Percentiles rank a stretch among this genome's conserved stretches.
phyloP scores from a whole-genome alignment of 2,797 vertebrate genomes.

The Chaetophractus vellerosus region DNA sequence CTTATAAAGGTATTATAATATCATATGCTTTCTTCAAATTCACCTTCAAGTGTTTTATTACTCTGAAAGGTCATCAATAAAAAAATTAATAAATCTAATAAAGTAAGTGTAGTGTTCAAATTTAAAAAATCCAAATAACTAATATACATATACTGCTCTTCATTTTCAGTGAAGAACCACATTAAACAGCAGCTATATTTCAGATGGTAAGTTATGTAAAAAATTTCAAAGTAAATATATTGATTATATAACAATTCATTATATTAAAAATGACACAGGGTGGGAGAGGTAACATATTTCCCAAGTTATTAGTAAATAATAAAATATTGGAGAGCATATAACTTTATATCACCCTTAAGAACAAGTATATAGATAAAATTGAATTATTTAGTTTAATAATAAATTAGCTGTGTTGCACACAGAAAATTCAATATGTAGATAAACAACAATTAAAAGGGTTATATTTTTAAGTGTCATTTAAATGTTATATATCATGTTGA shows the following conservation, averaged over 20 bases:
- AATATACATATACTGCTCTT: neutral
- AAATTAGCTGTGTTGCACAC: neutral
- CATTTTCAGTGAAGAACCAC: neutral
- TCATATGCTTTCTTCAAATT: neutral
- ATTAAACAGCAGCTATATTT: neutral
- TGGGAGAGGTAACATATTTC: neutral
- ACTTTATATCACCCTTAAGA: neutral
- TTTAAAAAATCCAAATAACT: neutral
- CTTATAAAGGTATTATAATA: neutral
- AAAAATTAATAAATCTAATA: neutral
- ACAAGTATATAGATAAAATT: neutral
- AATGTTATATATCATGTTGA: neutral
- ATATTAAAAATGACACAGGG: neutral
- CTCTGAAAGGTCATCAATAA: neutral
- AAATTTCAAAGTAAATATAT: neutral
- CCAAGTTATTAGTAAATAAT: neutral
- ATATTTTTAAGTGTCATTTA: neutral
- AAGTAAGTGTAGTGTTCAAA: neutral
- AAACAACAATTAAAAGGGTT: neutral
- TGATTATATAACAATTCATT: neutral
- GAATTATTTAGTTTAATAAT: constrained; percentile 1
- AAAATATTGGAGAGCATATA: neutral
- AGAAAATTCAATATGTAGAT: neutral
- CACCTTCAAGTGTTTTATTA: neutral
- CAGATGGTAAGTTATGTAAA: neutral